Evolutionary conservation across 2,888 invertebrate genomes (phyloP), one percentile per base, ranked within the genome.

Genomic region (Papilio gigon): DNA sequence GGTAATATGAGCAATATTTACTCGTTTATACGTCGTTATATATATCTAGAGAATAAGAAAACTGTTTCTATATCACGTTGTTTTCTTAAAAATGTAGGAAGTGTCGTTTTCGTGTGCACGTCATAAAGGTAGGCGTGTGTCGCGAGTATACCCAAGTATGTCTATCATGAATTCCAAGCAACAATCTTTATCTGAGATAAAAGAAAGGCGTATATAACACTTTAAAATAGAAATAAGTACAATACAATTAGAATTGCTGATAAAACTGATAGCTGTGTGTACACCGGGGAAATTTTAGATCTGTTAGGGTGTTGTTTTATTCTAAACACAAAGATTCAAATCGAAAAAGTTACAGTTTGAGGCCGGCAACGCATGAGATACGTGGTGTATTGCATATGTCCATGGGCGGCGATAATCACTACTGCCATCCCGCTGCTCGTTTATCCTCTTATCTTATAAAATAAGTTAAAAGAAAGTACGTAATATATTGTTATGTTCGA

Each of bases 121-220:
- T 53, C 53, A 53, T n/a, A 14, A 30, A 27, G 50, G 30, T 56
- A 56, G 9, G 27, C n/a, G 30, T 30, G n/a, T 56, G 4, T 56
- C 9, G 11, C 9, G n/a, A 27, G 27, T 53, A 14, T 14, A 20
- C 17, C 20, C 20, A 20, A 20, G n/a, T 20, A 20, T n/a, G n/a
- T 44, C 22, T 20, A 20, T 9, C 22, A 47, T 47, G 22, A 47
- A 47, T 44, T 47, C 3, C 6, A n/a, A n/a, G n/a, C n/a, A n/a
- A 22, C 4, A 22, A 11, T 47, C 2, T 47, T 47, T 22, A 22
- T 22, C 22, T 50, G 14, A 50, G 25, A 50, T 25, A 22, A 11
- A 20, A 9, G 0, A 47, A 47, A 25, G 5, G 25, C 14, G 14
- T 50, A 25, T 25, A 8, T 50, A 50, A 14, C 27, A 53, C 53